These are phyloP conservation scores for Chloroclystis v-ata DNA, from an alignment of 2,888 invertebrate genomes.

Conservation along the genomic window DNA sequence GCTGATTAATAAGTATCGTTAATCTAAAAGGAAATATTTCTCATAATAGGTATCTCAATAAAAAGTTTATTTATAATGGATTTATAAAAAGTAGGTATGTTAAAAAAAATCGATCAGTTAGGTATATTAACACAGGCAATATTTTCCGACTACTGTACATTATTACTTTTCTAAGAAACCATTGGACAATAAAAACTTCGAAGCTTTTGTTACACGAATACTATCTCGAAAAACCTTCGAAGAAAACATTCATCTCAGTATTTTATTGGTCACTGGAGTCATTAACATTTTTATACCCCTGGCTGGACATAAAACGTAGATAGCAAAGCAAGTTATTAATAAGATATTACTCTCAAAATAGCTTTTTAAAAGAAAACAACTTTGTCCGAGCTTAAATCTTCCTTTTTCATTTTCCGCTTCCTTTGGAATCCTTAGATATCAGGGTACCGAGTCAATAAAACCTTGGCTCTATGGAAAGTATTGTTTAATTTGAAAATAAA, in stretches of 20 bases:
- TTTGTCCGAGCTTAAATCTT: slow-evolving; percentile 10
- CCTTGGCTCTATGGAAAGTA: too few relatives aligned
- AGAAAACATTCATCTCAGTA: slow-evolving; percentile 18
- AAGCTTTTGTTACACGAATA: slow-evolving; percentile 21
- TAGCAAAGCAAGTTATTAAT: slow-evolving; percentile 3
- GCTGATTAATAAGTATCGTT: too few relatives aligned
- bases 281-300: slow-evolving; percentile 18
- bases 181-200: slow-evolving; percentile 32
- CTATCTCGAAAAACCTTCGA: slow-evolving; percentile 14
- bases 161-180: slow-evolving; percentile 10
- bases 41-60: too few relatives aligned
- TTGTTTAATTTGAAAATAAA: too few relatives aligned
- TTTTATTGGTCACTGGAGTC: slow-evolving; percentile 16
- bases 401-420: too few relatives aligned
- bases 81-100: too few relatives aligned
- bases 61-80: too few relatives aligned
- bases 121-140: not conserved
- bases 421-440: too few relatives aligned
- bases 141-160: not conserved
- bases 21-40: too few relatives aligned
- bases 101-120: too few relatives aligned
- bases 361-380: slow-evolving; percentile 9
- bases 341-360: slow-evolving; percentile 3
- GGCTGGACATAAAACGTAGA: slow-evolving; percentile 16
- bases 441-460: too few relatives aligned